Evolutionary conservation across 2,113 vertebrate species (phyloP).

Genomic region (Phrynosoma platyrhinos): DNA sequence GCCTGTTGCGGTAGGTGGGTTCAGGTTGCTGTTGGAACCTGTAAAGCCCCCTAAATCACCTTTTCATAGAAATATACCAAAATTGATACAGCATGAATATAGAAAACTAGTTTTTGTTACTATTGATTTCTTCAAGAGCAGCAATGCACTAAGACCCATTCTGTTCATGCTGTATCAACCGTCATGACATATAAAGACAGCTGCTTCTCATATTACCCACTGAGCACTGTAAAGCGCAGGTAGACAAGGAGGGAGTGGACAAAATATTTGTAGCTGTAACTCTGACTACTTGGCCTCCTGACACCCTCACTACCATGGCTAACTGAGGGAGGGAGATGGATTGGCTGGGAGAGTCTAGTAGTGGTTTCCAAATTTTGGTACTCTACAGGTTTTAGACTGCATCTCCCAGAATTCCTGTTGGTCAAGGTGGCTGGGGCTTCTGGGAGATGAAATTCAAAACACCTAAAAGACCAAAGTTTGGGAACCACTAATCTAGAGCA

Average conservation of each 20-base stretch:
- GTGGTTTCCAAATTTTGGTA: too few species aligned
- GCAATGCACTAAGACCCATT: accelerated
- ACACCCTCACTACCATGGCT: too few species aligned
- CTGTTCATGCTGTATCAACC: background rate
- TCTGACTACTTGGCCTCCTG: background rate
- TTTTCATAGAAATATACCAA: background rate
- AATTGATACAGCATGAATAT: background rate
- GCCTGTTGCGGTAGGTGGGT: accelerated
- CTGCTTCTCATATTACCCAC: background rate
- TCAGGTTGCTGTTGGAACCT: conserved; percentile 4
- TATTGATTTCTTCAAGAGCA: background rate
- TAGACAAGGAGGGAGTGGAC: background rate
- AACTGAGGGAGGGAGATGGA: too few species aligned
- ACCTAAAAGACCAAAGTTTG: too few species aligned
- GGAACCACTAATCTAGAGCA: too few species aligned
- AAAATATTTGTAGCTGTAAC: background rate
- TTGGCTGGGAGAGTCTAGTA: too few species aligned
- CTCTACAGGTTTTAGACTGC: too few species aligned
- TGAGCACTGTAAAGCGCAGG: background rate
- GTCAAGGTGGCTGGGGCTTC: too few species aligned
- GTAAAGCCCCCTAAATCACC: conserved; percentile 14
- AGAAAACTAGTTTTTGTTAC: background rate
- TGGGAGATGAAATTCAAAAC: too few species aligned
- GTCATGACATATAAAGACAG: background rate
- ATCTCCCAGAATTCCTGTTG: too few species aligned